A percentile compares a stretch with the other conserved stretches of the same genome.
These are phyloP conservation scores for Drosophila atripex DNA, from an alignment of 2,888 invertebrate species.

Conservation along the genomic window DNA sequence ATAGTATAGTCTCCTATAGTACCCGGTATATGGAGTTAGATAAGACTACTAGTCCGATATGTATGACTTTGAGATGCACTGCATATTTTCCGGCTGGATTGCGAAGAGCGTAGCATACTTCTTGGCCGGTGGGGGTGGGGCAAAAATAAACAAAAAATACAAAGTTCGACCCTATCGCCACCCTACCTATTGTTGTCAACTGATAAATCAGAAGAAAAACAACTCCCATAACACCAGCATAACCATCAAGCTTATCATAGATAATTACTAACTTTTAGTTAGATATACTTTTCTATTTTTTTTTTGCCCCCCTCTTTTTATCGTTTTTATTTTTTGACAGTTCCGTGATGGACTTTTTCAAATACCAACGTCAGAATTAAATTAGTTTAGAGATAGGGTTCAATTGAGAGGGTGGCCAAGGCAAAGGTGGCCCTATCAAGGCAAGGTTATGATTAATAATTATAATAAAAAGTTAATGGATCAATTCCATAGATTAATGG, in stretches of 20 bases:
- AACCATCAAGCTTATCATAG: conserved; percentile 5
- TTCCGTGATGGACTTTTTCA: not conserved
- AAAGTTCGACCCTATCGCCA: too few relatives aligned
- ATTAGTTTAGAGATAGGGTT: not conserved
- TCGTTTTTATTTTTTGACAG: not conserved
- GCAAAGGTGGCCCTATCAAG: not conserved
- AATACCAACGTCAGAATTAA: not conserved
- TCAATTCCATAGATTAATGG: not conserved
- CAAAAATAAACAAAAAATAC: too few relatives aligned
- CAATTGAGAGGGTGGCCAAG: not conserved
- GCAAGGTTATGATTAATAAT: not conserved
- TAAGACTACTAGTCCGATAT: too few relatives aligned
- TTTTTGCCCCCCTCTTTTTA: not conserved
- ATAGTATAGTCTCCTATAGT: too few relatives aligned
- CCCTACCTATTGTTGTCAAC: too few relatives aligned
- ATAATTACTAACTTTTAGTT: conserved; percentile 6
- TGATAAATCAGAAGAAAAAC: too few relatives aligned
- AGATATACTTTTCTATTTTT: not conserved
- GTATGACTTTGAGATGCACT: too few relatives aligned
- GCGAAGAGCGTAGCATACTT: too few relatives aligned
- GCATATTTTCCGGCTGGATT: too few relatives aligned
- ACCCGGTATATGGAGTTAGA: too few relatives aligned
- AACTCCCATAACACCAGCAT: too few relatives aligned
- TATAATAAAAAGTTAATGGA: not conserved
- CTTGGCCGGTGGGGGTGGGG: too few relatives aligned